Conservation (phyloP, 2,888 invertebrate species). For the Salticus scenicus region DNA sequence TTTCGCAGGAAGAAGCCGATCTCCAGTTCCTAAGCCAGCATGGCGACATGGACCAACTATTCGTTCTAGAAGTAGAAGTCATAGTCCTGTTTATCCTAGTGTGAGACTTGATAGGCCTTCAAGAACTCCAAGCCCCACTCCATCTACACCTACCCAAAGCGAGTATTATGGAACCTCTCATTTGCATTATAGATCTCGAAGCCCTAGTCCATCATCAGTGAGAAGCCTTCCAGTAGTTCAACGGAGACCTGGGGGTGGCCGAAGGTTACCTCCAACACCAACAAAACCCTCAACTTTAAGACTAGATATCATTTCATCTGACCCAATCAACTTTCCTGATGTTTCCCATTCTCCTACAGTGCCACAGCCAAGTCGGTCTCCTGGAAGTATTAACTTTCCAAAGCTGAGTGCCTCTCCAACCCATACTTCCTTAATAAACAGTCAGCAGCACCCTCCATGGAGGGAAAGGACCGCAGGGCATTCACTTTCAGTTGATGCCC, state of each 20-base stretch:
- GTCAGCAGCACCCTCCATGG: conserved; percentile 55
- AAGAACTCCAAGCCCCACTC: conserved; percentile 82
- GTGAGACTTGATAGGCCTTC: conserved; percentile 80
- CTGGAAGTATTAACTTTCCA: conserved; percentile 85
- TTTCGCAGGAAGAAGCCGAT: conserved; percentile 45
- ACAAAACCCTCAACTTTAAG: conserved; percentile 92
- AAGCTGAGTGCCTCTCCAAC: conserved; percentile 96
- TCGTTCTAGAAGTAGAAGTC: conserved; percentile 53
- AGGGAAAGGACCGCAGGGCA: conserved; percentile 58
- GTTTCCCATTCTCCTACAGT: conserved; percentile 77
- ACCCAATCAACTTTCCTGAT: conserved; percentile 75
- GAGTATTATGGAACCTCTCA: conserved; percentile 77
- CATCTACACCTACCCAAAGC: conserved; percentile 73
- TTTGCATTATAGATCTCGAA: conserved; percentile 77
- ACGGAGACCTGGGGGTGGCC: conserved; percentile 72
- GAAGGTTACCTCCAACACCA: conserved; percentile 91
- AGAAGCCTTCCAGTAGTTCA: conserved; percentile 69
- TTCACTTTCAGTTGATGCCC: conserved; percentile 6
- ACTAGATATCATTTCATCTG: conserved; percentile 72
- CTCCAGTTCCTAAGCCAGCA: conserved; percentile 57
- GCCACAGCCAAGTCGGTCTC: conserved; percentile 74
- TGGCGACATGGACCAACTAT: conserved; percentile 25
- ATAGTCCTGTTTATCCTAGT: conserved; percentile 61
- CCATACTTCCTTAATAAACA: conserved; percentile 77
- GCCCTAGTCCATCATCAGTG: conserved; percentile 75